These are phyloP conservation scores for Cryptomyrus ogoouensis DNA, from an alignment of 2,113 vertebrate species.

Conservation along the genomic window DNA sequence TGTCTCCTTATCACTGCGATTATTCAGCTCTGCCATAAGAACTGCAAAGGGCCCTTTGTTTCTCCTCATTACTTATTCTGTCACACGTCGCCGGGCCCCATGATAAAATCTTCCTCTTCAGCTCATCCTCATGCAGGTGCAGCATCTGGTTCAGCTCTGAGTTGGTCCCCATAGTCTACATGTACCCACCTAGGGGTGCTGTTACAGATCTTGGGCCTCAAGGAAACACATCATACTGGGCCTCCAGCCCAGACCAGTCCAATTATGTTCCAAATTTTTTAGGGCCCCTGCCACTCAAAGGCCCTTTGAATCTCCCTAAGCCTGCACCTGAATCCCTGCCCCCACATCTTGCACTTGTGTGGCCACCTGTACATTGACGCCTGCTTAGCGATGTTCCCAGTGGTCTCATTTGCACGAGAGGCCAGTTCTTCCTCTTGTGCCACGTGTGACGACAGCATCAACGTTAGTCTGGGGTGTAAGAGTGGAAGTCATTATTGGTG, in stretches of 20 bases:
- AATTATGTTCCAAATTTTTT: neutral
- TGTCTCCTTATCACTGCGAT: constrained; percentile 12
- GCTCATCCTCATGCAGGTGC: neutral
- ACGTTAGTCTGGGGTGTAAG: neutral
- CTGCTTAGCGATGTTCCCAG: neutral
- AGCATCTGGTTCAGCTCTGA: neutral
- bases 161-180: neutral
- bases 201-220: neutral
- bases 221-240: neutral
- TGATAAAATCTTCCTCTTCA: constrained; percentile 19
- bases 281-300: neutral
- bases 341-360: neutral
- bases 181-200: neutral
- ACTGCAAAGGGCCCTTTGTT: constrained; percentile 33
- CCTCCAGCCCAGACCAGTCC: neutral
- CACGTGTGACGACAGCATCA: neutral
- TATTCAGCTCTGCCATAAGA: neutral
- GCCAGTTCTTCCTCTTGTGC: neutral
- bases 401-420: neutral
- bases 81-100: neutral
- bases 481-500: neutral
- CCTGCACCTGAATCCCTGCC: neutral
- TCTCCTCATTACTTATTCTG: constrained; percentile 17
- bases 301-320: neutral
- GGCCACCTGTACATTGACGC: neutral